A percentile compares a stretch with the other conserved stretches of the same genome.
Evolutionary conservation across 2,797 vertebrate genomes (phyloP).

Genomic region (Clarias pachynema): DNA sequence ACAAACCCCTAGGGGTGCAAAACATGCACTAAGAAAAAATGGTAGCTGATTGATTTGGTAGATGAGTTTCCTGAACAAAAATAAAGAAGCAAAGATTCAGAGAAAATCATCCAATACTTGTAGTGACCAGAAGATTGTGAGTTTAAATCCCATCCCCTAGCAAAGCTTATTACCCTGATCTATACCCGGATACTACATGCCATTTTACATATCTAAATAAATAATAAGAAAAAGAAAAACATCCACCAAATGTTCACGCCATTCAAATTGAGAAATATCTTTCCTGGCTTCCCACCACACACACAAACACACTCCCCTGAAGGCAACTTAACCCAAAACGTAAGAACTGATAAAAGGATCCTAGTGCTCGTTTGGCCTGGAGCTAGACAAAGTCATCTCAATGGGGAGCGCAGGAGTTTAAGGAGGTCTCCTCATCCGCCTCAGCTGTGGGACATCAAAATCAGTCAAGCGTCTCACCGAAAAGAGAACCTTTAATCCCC

Average conservation of each 20-base stretch:
- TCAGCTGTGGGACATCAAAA: slow-evolving; percentile 43
- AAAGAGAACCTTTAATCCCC: slow-evolving; percentile 36
- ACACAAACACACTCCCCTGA: background rate
- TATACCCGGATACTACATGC: no score
- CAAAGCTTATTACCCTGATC: background rate
- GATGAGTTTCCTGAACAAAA: background rate
- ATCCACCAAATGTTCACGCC: background rate
- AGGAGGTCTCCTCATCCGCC: slow-evolving; percentile 56
- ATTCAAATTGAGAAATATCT: background rate
- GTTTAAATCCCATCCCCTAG: background rate
- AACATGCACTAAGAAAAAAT: background rate
- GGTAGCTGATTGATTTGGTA: background rate
- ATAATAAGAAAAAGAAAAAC: background rate
- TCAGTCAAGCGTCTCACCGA: slow-evolving; percentile 45
- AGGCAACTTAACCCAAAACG: background rate
- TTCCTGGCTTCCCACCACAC: background rate
- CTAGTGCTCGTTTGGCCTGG: background rate
- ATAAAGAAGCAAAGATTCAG: background rate
- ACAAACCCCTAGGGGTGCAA: background rate
- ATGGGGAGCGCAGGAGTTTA: slow-evolving; percentile 48
- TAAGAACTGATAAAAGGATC: slow-evolving; percentile 19
- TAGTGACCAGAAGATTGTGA: background rate
- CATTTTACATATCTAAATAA: no score
- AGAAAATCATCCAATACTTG: background rate
- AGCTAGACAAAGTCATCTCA: slow-evolving; percentile 34